Percentiles rank a stretch among this genome's conserved stretches.
Evolutionary conservation across 64 coral and sea anemone species (phyloP).

Genomic region (Actinia equina): DNA sequence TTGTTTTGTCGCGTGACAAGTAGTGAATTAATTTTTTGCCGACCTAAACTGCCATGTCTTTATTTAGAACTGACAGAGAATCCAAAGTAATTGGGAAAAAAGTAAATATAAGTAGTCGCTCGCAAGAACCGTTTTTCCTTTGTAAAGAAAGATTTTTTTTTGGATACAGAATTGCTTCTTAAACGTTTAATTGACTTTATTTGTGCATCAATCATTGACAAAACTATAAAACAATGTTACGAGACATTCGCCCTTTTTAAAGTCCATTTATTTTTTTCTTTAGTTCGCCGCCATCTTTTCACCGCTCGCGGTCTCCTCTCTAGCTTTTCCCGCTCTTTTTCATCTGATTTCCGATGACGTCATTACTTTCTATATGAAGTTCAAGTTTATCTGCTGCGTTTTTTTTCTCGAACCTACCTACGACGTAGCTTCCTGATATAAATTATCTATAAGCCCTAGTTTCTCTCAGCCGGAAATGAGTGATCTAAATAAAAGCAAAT

Average conservation of each 20-base stretch:
- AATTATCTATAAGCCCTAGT: not conserved
- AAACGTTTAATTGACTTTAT: not conserved
- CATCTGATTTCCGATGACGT: slow-evolving; percentile 12
- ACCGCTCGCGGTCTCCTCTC: not conserved
- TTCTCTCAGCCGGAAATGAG: not conserved
- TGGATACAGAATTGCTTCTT: not conserved
- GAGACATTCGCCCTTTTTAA: not conserved
- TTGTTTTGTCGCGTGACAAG: not conserved
- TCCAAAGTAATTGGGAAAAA: no score
- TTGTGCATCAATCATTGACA: not conserved
- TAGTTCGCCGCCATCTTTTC: not conserved
- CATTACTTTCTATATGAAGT: not conserved
- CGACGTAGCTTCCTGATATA: not conserved
- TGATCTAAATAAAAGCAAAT: not conserved
- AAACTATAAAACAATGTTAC: not conserved
- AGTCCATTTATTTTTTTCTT: not conserved
- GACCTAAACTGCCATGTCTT: not conserved
- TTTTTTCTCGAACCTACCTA: not conserved
- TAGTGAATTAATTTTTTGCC: not conserved
- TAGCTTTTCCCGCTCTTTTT: slow-evolving; percentile 9
- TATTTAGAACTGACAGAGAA: not conserved
- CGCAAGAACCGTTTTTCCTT: not conserved
- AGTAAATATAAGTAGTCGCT: no score
- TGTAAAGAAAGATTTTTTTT: not conserved
- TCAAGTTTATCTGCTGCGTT: slow-evolving; percentile 7